Evolutionary conservation across 2,797 vertebrate genomes (phyloP).

Genomic region (Echeneis naucrates): DNA sequence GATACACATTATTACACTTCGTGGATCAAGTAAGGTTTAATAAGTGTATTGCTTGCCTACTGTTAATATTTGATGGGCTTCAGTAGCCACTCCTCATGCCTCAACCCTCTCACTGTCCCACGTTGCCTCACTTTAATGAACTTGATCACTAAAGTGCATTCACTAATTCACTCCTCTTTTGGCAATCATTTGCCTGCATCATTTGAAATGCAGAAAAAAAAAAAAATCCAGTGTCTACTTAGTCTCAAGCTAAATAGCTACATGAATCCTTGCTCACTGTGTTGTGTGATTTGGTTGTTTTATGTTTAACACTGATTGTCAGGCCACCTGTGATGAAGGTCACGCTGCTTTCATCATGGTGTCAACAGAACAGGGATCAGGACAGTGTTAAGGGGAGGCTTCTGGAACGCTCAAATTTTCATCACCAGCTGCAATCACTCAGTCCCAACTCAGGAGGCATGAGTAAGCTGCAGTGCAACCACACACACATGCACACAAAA

Average conservation of each 20-base stretch:
- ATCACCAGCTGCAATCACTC: constrained; percentile 51
- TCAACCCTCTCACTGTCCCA: constrained; percentile 16
- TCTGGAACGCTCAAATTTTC: constrained; percentile 52
- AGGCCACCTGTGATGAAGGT: constrained; percentile 54
- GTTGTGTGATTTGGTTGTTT: constrained; percentile 20
- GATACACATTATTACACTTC: neutral
- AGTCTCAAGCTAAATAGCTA: constrained; percentile 11
- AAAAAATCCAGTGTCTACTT: constrained; percentile 2
- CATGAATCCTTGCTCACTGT: constrained; percentile 9
- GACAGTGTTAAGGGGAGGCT: constrained; percentile 51
- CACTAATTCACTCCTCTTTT: constrained; percentile 46
- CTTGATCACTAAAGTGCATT: constrained; percentile 62
- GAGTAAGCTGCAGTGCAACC: constrained; percentile 33
- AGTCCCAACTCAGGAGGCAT: constrained; percentile 38
- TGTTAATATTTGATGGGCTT: constrained; percentile 62
- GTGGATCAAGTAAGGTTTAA: constrained; percentile 4
- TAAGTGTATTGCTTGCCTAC: constrained; percentile 43
- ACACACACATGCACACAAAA: neutral
- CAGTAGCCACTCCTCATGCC: constrained; percentile 42
- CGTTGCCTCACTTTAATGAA: constrained; percentile 47
- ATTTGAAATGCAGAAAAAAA: constrained; percentile 26
- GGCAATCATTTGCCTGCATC: constrained; percentile 45
- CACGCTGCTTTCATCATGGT: constrained; percentile 36
- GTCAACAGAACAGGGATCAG: constrained; percentile 51
- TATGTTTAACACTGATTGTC: constrained; percentile 29